A percentile compares a stretch with the other conserved stretches of the same genome.
phyloP scores from a whole-genome alignment of 2,113 vertebrate genomes.

The Calidris pygmaea region DNA sequence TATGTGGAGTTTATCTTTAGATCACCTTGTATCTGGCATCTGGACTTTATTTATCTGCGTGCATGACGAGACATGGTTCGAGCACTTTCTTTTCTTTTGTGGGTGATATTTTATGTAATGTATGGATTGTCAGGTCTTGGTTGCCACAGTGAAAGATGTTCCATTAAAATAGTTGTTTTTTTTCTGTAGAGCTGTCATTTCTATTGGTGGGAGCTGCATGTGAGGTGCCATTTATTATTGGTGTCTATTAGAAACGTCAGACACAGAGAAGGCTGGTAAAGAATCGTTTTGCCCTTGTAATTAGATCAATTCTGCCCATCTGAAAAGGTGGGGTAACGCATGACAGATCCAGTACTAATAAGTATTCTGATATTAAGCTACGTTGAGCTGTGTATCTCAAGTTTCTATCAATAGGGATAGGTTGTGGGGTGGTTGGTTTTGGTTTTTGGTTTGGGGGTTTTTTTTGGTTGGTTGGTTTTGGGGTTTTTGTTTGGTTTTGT shows the following conservation, averaged over 20 bases:
- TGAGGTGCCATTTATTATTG: neutral
- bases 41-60: neutral
- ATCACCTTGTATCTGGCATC: conserved; percentile 17
- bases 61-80: neutral
- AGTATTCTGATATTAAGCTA: neutral
- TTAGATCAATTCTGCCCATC: neutral
- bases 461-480: too few species aligned
- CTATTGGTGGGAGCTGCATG: neutral
- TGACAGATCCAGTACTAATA: neutral
- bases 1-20: conserved; percentile 16
- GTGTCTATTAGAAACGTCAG: neutral
- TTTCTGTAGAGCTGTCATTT: neutral
- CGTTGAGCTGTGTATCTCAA: neutral
- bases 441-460: too few species aligned
- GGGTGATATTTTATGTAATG: neutral
- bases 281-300: neutral
- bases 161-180: neutral
- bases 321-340: neutral
- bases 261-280: neutral
- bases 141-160: neutral
- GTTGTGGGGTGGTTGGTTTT: neutral
- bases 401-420: neutral
- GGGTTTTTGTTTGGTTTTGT: too few species aligned
- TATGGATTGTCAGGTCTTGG: neutral
- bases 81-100: neutral